These are phyloP conservation scores for Muscidifurax raptorellus DNA, from an alignment of 1,140 invertebrate genomes.

Conservation along the genomic window DNA sequence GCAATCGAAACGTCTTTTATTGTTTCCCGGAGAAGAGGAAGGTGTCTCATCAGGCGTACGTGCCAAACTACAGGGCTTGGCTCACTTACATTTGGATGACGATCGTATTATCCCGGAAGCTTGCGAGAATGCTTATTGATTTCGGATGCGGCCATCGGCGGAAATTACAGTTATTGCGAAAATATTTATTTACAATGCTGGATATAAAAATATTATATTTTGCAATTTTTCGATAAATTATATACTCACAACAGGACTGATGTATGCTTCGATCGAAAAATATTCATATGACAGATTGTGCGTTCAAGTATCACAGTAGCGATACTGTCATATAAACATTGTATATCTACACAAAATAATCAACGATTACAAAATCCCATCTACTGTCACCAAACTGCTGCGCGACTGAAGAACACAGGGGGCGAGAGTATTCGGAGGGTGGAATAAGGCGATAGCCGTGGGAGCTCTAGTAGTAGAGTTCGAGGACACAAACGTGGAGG, in stretches of 20 bases:
- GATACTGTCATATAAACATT: no score
- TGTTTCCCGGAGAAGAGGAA: not conserved
- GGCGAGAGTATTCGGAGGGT: not conserved
- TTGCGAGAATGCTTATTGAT: not conserved
- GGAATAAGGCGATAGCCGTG: conserved; percentile 15
- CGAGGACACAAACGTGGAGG: conserved; percentile 58
- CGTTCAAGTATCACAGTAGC: no score
- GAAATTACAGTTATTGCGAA: not conserved
- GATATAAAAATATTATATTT: no score
- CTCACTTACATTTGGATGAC: not conserved
- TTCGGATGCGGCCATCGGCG: not conserved
- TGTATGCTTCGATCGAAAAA: no score
- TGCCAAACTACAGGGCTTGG: not conserved
- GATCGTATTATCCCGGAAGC: not conserved
- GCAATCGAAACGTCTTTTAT: conserved; percentile 1
- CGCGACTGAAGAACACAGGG: not conserved
- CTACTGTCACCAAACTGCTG: not conserved
- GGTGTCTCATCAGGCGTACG: not conserved
- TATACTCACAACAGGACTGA: no score
- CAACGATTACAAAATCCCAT: not conserved
- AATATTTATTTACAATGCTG: not conserved
- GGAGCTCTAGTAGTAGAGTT: conserved; percentile 47
- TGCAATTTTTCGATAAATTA: no score
- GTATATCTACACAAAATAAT: not conserved
- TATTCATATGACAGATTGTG: no score